Base-by-base conservation (phyloP, 2,113 vertebrate genomes). In the Phodopus roborovskii region DNA sequence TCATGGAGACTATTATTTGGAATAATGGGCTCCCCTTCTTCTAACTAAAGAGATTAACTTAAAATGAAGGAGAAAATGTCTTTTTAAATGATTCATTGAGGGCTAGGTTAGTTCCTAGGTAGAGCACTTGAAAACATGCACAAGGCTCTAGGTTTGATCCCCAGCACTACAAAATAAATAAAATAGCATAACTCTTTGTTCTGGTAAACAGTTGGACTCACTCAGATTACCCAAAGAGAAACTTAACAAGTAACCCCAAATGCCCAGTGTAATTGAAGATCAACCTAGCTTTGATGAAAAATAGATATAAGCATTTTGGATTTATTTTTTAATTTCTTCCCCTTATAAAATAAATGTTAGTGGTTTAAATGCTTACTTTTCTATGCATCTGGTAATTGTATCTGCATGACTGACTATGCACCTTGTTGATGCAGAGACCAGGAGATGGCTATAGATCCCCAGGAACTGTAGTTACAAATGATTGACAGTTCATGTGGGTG, bases 271-370 rank as follows among this genome's bases (percentile, higher is more conserved):
- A 77, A 93, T 73, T 28, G 70, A 91, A 94, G 36, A 88, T 50
- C 73, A 82, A 78, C 1, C 39, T 62, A 86, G 6, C 24, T 91
- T 78, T 70, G 36, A 90, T 42, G 17, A 45, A 84, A 30, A 92
- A 64, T 75, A 71, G 88, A 86, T 22, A 45, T 68, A 94, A 68
- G 8, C 4, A 82, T 42, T 30, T 89, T 33, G 2, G 16, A 20
- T 12, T 92, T 96, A 8, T 56, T 87, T 87, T 92, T 95, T 71
- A n/a, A 84, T 90, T 83, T 70, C 28, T 39, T 85, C n/a, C 36
- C 33, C 36, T 96, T 91, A 88, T 84, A 88, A 93, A 95, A 78
- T 30, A 89, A 90, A 91, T 33, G 11, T 81, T 75, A 71, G 24
- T 83, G 42, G 82, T 77, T 95, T 90, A 33, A 68, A 20, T 48